These are phyloP conservation scores for Sceloporus tristichus DNA, from an alignment of 2,113 vertebrate species.

Conservation along the genomic window DNA sequence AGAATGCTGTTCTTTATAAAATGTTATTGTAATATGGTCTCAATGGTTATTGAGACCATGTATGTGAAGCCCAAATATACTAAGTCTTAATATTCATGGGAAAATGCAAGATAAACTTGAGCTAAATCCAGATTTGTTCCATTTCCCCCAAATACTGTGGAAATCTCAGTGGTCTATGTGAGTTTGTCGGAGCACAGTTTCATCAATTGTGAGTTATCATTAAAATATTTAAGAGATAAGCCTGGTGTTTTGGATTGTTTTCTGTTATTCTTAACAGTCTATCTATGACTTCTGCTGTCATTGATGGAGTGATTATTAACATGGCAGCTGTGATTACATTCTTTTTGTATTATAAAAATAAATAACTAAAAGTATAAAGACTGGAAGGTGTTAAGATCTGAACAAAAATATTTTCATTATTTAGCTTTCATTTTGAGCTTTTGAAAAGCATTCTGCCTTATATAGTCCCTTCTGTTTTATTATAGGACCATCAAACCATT, in stretches of 20 bases:
- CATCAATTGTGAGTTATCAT: not conserved
- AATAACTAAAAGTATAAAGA: not conserved
- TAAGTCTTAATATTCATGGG: not conserved
- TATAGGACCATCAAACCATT: constrained; percentile 97
- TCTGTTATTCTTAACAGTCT: not conserved
- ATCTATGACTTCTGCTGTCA: not conserved
- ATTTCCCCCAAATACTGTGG: not conserved
- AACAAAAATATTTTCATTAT: not conserved
- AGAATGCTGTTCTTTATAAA: not conserved
- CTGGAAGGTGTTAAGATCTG: not conserved
- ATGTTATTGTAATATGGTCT: not conserved
- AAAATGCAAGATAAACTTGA: not conserved
- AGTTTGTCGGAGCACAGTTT: not conserved
- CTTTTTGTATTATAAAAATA: not conserved
- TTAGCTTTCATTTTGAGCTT: not conserved
- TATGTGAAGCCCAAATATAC: not conserved
- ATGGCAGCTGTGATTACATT: not conserved
- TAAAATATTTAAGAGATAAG: not conserved
- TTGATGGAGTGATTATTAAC: not conserved
- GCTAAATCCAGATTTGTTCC: not conserved
- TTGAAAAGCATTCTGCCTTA: not conserved
- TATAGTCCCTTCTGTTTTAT: constrained; percentile 36
- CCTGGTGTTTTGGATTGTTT: not conserved
- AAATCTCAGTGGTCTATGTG: not conserved
- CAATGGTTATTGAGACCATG: not conserved